Percentiles rank a stretch among this genome's conserved stretches.
Evolutionary conservation across 2,888 invertebrate genomes (phyloP).

Genomic region (Leistus spinibarbis): DNA sequence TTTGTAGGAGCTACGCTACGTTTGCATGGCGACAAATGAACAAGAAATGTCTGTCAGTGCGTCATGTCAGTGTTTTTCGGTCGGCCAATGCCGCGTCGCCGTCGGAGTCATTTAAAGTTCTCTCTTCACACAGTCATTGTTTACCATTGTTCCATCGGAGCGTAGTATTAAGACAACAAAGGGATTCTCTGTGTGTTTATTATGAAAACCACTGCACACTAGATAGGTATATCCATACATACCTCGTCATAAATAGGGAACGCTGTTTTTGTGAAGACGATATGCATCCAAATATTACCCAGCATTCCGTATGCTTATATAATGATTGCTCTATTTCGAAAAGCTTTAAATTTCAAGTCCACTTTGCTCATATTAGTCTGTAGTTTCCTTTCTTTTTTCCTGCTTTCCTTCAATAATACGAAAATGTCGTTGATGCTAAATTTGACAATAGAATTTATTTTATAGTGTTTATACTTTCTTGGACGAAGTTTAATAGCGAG

Average conservation of each 20-base stretch:
- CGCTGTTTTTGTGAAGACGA: background rate
- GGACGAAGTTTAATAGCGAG: too few relatives aligned
- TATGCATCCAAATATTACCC: background rate
- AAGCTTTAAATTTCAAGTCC: background rate
- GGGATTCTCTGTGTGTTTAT: constrained; percentile 34
- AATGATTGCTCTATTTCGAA: background rate
- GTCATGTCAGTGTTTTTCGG: background rate
- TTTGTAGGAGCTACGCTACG: background rate
- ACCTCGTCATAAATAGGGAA: background rate
- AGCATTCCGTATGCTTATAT: background rate
- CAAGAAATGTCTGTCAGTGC: constrained; percentile 10
- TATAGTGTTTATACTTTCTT: too few relatives aligned
- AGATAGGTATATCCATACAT: constrained; percentile 9
- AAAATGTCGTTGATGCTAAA: too few relatives aligned
- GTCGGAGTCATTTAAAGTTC: constrained; percentile 32
- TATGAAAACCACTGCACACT: constrained; percentile 24
- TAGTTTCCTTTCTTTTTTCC: background rate
- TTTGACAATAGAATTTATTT: too few relatives aligned
- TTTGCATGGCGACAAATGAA: constrained; percentile 22
- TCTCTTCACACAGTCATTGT: constrained; percentile 23
- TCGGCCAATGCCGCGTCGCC: constrained; percentile 2
- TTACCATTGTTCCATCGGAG: constrained; percentile 30
- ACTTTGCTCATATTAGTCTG: background rate
- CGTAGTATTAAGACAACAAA: constrained; percentile 39
- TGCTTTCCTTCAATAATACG: background rate